Evolutionary conservation across 2,888 invertebrate species (phyloP).

Genomic region (Epirrhoe tristata): DNA sequence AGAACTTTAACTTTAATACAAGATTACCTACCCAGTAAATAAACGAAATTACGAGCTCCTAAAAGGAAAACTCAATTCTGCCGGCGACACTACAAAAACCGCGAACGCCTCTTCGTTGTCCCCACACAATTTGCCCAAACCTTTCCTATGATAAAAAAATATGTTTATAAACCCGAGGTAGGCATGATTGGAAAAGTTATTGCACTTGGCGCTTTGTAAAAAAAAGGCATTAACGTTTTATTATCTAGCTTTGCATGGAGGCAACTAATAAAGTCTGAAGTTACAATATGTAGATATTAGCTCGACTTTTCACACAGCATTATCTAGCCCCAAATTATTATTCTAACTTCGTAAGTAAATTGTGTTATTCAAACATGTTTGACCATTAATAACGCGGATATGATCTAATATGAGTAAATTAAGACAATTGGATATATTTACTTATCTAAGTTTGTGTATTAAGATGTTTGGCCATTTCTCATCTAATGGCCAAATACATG

Average conservation of each 20-base stretch:
- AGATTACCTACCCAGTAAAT: slow-evolving; percentile 26
- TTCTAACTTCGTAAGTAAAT: background rate
- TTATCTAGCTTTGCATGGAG: too few species aligned
- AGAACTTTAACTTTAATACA: slow-evolving; percentile 20
- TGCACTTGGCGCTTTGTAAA: too few species aligned
- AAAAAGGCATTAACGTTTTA: too few species aligned
- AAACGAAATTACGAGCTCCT: slow-evolving; percentile 18
- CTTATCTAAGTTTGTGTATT: background rate
- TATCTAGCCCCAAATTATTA: too few species aligned
- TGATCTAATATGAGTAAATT: background rate
- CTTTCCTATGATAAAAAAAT: too few species aligned
- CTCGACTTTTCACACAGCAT: background rate
- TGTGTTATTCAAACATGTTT: background rate
- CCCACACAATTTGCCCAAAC: background rate
- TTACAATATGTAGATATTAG: background rate
- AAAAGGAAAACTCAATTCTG: slow-evolving; percentile 35
- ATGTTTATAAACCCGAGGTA: too few species aligned
- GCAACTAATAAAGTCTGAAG: too few species aligned
- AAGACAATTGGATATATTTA: background rate
- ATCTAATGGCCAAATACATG: background rate
- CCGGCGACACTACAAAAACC: slow-evolving; percentile 28
- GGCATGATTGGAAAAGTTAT: too few species aligned
- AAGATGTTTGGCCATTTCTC: background rate
- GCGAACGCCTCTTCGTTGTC: slow-evolving; percentile 13
- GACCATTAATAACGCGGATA: background rate